These are phyloP conservation scores for Phainopepla nitens DNA, from an alignment of 2,113 vertebrate genomes.

Conservation along the genomic window DNA sequence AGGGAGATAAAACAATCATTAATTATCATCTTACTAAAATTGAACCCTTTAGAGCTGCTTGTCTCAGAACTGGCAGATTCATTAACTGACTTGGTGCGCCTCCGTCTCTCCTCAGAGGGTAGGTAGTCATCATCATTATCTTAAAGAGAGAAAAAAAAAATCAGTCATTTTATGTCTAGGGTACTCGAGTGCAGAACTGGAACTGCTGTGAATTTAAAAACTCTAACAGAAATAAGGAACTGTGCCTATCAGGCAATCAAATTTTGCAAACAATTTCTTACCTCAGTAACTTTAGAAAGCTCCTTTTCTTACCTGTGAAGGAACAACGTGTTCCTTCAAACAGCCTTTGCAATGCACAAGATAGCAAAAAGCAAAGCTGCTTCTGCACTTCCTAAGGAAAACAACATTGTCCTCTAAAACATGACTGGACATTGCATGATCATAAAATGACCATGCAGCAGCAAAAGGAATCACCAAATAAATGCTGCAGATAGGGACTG, in stretches of 20 bases:
- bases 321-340: background rate
- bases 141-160: background rate
- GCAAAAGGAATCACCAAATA: background rate
- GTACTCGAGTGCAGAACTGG: background rate
- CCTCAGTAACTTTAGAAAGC: background rate
- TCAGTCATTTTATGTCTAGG: accelerated
- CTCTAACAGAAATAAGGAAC: background rate
- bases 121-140: background rate
- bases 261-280: no score
- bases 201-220: no score
- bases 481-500: background rate
- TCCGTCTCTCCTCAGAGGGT: background rate
- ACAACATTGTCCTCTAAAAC: background rate
- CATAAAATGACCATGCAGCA: no score
- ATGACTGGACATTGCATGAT: background rate
- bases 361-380: background rate
- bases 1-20: background rate
- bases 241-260: no score
- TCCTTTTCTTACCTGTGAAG: background rate
- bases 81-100: accelerated
- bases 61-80: accelerated
- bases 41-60: no score
- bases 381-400: background rate
- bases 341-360: background rate
- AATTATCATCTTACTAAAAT: background rate